A percentile compares a stretch with the other conserved stretches of the same genome.
phyloP scores from a whole-genome alignment of 2,113 vertebrate species.

The Marmota monax region DNA sequence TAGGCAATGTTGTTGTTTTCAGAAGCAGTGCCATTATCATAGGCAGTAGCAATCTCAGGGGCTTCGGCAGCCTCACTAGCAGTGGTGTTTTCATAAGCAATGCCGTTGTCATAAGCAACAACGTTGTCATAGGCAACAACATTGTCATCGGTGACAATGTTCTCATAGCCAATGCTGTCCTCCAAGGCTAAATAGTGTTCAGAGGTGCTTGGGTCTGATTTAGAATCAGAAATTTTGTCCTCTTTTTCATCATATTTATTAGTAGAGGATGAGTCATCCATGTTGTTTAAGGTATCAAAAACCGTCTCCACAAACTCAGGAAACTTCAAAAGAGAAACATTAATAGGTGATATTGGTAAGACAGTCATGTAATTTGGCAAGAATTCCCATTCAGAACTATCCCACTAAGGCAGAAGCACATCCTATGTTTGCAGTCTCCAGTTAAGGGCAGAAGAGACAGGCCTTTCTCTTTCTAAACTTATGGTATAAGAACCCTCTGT shows the following conservation, averaged over 20 bases:
- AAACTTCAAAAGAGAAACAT: background rate
- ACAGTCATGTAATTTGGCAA: background rate
- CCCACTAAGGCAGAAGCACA: background rate
- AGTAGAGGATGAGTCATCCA: background rate
- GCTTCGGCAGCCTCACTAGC: too few relatives aligned
- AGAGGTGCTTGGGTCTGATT: conserved; percentile 46
- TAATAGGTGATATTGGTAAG: background rate
- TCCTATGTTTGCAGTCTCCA: background rate
- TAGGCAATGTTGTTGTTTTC: too few relatives aligned
- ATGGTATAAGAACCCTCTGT: background rate
- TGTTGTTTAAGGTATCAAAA: background rate
- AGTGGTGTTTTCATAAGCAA: background rate
- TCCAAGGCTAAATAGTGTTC: conserved; percentile 35
- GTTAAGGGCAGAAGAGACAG: background rate
- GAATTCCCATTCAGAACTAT: background rate
- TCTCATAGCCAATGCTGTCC: background rate
- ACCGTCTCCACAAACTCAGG: background rate
- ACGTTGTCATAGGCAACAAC: too few relatives aligned
- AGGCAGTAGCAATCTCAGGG: too few relatives aligned
- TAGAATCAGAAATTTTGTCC: background rate
- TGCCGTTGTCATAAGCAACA: too few relatives aligned
- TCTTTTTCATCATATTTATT: background rate
- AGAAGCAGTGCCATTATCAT: too few relatives aligned
- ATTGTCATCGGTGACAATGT: background rate
- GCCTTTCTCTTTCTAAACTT: background rate